Percentiles rank a stretch among this genome's conserved stretches.
Conservation (phyloP, 2,113 vertebrate species). For the Thryonomys swinderianus region DNA sequence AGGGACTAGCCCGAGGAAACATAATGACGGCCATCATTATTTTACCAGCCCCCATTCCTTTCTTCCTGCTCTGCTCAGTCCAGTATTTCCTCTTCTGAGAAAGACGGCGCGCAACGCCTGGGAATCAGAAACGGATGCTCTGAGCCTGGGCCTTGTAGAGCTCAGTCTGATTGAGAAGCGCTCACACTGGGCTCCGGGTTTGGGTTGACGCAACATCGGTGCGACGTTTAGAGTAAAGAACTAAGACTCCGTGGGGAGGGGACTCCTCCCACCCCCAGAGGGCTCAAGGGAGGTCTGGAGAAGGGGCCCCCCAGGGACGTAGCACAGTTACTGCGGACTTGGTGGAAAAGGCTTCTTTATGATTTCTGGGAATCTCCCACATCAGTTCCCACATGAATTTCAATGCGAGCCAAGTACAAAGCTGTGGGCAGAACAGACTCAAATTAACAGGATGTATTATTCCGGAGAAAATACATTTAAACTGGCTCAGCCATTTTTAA, state of each 20-base stretch:
- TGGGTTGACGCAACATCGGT: neutral
- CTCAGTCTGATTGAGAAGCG: neutral
- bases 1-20: neutral
- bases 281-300: neutral
- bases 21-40: neutral
- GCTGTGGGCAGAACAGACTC: conserved; percentile 28
- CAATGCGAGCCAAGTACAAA: neutral
- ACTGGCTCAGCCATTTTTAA: conserved; percentile 14
- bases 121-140: neutral
- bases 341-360: neutral
- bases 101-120: neutral
- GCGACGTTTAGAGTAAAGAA: neutral
- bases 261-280: neutral
- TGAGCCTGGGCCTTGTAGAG: neutral
- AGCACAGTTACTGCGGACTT: neutral
- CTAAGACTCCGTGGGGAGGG: neutral
- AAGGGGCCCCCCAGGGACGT: neutral
- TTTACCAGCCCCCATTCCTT: neutral
- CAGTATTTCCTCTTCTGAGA: neutral
- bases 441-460: conserved; percentile 49
- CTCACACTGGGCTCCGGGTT: neutral
- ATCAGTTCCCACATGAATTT: neutral
- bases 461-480: conserved; percentile 60
- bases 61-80: neutral
- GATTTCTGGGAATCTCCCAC: neutral